Percentiles rank a stretch among this genome's conserved stretches.
Evolutionary conservation across 2,797 vertebrate genomes (phyloP).

Genomic region (Myripristis jacobus): DNA sequence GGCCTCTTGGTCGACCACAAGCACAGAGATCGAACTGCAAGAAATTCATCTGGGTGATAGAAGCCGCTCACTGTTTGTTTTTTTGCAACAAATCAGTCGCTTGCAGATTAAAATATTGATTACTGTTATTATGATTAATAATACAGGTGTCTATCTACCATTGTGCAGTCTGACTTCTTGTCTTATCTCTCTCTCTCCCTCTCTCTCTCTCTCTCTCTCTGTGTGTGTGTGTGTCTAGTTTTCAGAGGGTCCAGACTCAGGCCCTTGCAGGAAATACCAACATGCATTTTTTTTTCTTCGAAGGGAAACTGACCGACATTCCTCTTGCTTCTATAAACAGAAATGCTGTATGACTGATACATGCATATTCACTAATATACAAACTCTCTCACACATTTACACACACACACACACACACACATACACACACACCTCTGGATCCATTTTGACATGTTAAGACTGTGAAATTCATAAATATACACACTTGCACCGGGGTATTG

Average conservation of each 20-base stretch:
- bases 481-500: not conserved
- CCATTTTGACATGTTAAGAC: conserved; percentile 18
- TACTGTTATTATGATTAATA: not conserved
- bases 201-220: conserved; percentile 7
- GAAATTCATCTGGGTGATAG: conserved; percentile 4
- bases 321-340: conserved; percentile 72
- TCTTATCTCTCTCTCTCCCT: conserved; percentile 11
- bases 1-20: conserved; percentile 42
- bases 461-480: conserved; percentile 23
- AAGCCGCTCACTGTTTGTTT: conserved; percentile 4
- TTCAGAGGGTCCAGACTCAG: conserved; percentile 43
- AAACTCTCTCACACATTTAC: not conserved
- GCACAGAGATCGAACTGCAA: conserved; percentile 32
- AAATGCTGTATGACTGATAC: conserved; percentile 54
- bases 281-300: conserved; percentile 43
- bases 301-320: conserved; percentile 72
- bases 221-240: not conserved
- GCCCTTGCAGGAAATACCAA: conserved; percentile 76
- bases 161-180: not conserved
- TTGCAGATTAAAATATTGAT: not conserved
- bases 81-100: not conserved
- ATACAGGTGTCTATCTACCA: not conserved
- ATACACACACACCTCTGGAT: conserved; percentile 17
- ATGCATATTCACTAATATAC: not conserved
- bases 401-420: conserved; percentile 5